These are phyloP conservation scores for Drosophila tani DNA, from an alignment of 1,140 invertebrate genomes.

Conservation along the genomic window DNA sequence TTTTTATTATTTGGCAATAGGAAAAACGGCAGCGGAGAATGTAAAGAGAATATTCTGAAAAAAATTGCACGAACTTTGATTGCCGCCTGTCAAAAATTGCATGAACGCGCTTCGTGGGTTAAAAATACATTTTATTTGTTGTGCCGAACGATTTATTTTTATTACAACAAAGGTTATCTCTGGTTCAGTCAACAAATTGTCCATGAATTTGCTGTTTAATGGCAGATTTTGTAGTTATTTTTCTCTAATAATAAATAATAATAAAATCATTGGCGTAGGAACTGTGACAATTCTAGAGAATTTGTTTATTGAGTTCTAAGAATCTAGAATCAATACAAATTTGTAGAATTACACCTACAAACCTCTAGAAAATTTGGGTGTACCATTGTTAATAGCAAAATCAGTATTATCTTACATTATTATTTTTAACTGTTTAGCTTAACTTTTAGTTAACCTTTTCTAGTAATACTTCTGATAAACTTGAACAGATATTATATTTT, in stretches of 20 bases:
- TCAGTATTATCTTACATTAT: background rate
- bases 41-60: conserved; percentile 18
- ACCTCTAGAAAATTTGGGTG: background rate
- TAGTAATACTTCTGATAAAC: background rate
- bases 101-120: background rate
- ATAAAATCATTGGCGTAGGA: background rate
- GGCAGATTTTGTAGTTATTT: background rate
- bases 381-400: background rate
- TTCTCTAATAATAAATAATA: too few species aligned
- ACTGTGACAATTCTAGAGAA: background rate
- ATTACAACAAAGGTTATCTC: conserved; percentile 4
- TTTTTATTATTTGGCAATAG: conserved; percentile 69
- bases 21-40: conserved; percentile 40
- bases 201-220: background rate
- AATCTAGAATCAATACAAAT: too few species aligned
- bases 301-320: background rate
- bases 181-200: background rate
- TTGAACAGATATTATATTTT: too few species aligned
- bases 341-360: too few species aligned
- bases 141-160: background rate
- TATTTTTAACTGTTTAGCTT: background rate
- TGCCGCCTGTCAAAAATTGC: conserved; percentile 5
- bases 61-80: conserved; percentile 23
- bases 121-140: conserved; percentile 12
- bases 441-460: background rate